phyloP scores from a whole-genome alignment of 1,140 invertebrate genomes.

The Agrypnia vestita region DNA sequence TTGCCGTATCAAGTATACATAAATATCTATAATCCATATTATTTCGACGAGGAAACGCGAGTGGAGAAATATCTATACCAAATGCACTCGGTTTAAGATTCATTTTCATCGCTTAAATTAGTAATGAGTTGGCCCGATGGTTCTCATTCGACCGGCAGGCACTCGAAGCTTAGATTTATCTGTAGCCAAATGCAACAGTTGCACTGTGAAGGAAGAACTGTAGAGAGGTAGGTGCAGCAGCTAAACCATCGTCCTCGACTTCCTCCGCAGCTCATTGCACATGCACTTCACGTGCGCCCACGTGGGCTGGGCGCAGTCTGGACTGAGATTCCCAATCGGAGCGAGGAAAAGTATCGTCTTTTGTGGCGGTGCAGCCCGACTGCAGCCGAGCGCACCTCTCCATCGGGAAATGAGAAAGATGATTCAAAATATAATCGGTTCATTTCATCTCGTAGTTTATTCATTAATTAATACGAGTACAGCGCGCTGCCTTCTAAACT shows the following conservation, averaged over 20 bases:
- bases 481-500: too few relatives aligned
- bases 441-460: too few relatives aligned
- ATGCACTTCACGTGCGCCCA: constrained; percentile 47
- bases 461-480: too few relatives aligned
- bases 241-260: constrained; percentile 44
- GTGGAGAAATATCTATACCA: too few relatives aligned
- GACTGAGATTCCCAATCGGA: constrained; percentile 36
- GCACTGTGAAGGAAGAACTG: not conserved
- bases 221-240: constrained; percentile 5
- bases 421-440: too few relatives aligned
- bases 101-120: not conserved
- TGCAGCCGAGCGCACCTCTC: too few relatives aligned
- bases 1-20: too few relatives aligned
- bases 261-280: constrained; percentile 53
- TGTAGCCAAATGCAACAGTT: constrained; percentile 27
- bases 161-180: constrained; percentile 19
- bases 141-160: not conserved
- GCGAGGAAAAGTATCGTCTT: not conserved
- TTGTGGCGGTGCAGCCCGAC: too few relatives aligned
- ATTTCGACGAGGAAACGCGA: too few relatives aligned
- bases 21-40: too few relatives aligned
- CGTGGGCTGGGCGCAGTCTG: constrained; percentile 40
- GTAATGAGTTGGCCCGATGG: not conserved
- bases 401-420: too few relatives aligned
- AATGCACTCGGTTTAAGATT: not conserved